Evolutionary conservation across 1,140 invertebrate genomes (phyloP).

Genomic region (Paraescarpia echinospica): DNA sequence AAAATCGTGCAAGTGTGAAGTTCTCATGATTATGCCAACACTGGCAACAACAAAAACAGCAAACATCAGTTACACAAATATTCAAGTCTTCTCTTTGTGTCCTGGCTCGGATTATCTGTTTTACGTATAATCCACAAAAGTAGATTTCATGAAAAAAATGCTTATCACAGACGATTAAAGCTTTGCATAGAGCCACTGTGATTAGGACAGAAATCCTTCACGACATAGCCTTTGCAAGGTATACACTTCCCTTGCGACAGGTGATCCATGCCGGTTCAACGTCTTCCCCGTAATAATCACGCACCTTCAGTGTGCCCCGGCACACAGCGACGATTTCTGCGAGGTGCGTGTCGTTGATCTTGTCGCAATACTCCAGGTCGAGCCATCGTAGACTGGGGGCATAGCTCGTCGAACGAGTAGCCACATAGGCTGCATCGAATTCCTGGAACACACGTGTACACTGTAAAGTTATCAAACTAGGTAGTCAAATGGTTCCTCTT

Average conservation of each 20-base stretch:
- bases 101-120: neutral
- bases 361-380: conserved; percentile 18
- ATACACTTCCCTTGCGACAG: neutral
- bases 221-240: neutral
- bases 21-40: neutral
- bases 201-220: neutral
- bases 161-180: neutral
- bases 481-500: too few relatives aligned
- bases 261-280: conserved; percentile 11
- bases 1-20: neutral
- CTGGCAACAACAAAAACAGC: neutral
- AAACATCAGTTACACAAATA: neutral
- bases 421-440: conserved; percentile 6
- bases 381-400: conserved; percentile 15
- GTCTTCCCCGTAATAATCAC: conserved; percentile 17
- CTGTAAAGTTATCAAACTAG: too few relatives aligned
- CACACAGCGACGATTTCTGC: conserved; percentile 17
- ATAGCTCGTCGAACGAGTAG: conserved; percentile 9
- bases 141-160: neutral
- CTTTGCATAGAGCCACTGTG: neutral
- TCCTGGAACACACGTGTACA: neutral
- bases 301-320: conserved; percentile 1
- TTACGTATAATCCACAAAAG: neutral
- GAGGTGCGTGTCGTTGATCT: conserved; percentile 15
- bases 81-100: neutral